Conservation (phyloP, 2,888 invertebrate species). For the Sinotaia quadrata region DNA sequence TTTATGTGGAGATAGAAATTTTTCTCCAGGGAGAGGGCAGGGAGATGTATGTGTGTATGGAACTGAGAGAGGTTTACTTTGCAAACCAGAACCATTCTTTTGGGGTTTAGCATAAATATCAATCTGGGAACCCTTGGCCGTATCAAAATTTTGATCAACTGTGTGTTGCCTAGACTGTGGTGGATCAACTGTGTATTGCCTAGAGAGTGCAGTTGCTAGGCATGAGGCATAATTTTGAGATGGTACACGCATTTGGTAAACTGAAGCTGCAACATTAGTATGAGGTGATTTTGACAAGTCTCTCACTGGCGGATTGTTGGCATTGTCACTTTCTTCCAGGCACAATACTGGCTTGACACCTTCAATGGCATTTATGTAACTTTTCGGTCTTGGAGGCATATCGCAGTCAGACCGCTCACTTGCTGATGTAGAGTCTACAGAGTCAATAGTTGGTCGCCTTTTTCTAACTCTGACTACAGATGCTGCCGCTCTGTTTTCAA, state of each 20-base stretch:
- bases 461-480: no score
- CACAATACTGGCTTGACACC: not conserved
- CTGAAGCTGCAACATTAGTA: not conserved
- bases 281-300: not conserved
- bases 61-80: no score
- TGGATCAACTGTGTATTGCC: not conserved
- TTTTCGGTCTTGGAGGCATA: constrained; percentile 33
- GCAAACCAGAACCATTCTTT: constrained; percentile 18
- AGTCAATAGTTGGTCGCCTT: not conserved
- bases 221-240: no score
- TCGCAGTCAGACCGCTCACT: not conserved
- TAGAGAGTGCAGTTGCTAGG: not conserved
- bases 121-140: not conserved
- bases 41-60: no score
- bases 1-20: not conserved
- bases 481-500: not conserved
- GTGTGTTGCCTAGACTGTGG: not conserved
- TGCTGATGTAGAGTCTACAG: not conserved
- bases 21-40: not conserved
- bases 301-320: not conserved
- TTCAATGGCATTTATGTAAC: constrained; percentile 36
- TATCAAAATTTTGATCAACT: no score
- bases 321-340: not conserved
- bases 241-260: not conserved
- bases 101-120: constrained; percentile 35